phyloP scores from a whole-genome alignment of 2,888 invertebrate genomes.

The Choreutis nemorana region DNA sequence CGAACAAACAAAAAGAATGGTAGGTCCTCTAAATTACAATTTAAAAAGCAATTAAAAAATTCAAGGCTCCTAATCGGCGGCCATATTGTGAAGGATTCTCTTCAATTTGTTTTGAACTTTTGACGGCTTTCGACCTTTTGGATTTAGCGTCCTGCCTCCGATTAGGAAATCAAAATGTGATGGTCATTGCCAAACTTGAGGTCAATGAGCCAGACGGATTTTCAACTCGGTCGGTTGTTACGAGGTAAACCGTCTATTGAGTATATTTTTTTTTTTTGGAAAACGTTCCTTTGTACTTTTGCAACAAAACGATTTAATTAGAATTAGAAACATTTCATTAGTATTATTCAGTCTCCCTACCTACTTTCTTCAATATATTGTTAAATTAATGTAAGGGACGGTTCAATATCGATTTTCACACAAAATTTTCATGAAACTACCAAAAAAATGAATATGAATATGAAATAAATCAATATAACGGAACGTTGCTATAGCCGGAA shows the following conservation, averaged over 20 bases:
- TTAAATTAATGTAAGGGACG: too few species aligned
- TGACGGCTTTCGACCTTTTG: slow-evolving; percentile 60
- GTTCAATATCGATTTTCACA: too few species aligned
- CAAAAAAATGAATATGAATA: neutral
- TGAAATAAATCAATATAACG: neutral
- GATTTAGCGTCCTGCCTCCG: slow-evolving; percentile 50
- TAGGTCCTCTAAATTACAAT: too few species aligned
- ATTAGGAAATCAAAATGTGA: slow-evolving; percentile 33
- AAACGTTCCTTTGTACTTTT: slow-evolving; percentile 10
- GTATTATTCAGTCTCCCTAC: too few species aligned
- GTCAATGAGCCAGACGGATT: slow-evolving; percentile 18
- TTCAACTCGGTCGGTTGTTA: slow-evolving; percentile 31
- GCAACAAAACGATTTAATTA: neutral
- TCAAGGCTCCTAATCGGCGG: slow-evolving; percentile 36
- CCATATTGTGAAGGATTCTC: slow-evolving; percentile 53
- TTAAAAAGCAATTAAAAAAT: slow-evolving; percentile 25
- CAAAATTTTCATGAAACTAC: neutral
- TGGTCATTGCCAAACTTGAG: slow-evolving; percentile 19
- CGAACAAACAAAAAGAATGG: too few species aligned
- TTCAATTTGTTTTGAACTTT: slow-evolving; percentile 65
- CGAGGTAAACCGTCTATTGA: too few species aligned
- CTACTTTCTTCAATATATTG: too few species aligned
- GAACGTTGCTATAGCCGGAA: slow-evolving; percentile 21
- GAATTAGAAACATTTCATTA: neutral
- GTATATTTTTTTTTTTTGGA: too few species aligned